Percentiles rank a stretch among this genome's conserved stretches.
phyloP scores from a whole-genome alignment of 2,888 invertebrate genomes.

The Brassicogethes aeneus region DNA sequence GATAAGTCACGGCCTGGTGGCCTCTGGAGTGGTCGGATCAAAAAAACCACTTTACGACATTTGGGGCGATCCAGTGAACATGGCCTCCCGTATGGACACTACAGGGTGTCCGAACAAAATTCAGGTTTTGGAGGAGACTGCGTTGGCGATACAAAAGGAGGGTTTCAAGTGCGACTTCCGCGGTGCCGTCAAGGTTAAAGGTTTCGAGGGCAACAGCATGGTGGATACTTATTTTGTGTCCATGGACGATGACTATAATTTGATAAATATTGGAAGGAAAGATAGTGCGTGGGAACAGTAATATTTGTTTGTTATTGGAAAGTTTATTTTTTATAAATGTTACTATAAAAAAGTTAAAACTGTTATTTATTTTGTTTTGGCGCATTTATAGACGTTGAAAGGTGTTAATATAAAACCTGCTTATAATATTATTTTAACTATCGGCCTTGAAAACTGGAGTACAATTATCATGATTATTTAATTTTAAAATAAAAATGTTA shows the following conservation, averaged over 20 bases:
- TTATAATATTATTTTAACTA: too few relatives aligned
- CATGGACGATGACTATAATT: neutral
- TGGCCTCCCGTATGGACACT: slow-evolving; percentile 94
- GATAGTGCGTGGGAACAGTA: too few relatives aligned
- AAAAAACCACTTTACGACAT: slow-evolving; percentile 93
- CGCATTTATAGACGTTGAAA: too few relatives aligned
- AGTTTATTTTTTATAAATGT: too few relatives aligned
- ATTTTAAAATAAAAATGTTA: too few relatives aligned
- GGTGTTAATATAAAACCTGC: too few relatives aligned
- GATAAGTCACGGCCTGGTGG: slow-evolving; percentile 82
- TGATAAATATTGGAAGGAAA: neutral
- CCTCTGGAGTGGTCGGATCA: slow-evolving; percentile 91
- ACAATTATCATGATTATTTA: too few relatives aligned
- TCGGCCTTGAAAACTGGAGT: too few relatives aligned
- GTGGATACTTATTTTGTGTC: neutral
- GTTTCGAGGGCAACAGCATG: slow-evolving; percentile 34
- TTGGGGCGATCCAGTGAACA: slow-evolving; percentile 95
- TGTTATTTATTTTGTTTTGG: too few relatives aligned
- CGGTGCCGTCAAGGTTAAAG: slow-evolving; percentile 65
- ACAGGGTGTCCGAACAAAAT: slow-evolving; percentile 74
- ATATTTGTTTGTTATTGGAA: too few relatives aligned
- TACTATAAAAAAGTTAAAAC: too few relatives aligned
- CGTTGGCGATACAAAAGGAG: slow-evolving; percentile 55
- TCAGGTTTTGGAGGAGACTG: slow-evolving; percentile 67
- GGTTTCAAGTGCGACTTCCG: slow-evolving; percentile 61